Base-by-base conservation (phyloP, 1,140 invertebrate genomes). In the Papilio helenus region DNA sequence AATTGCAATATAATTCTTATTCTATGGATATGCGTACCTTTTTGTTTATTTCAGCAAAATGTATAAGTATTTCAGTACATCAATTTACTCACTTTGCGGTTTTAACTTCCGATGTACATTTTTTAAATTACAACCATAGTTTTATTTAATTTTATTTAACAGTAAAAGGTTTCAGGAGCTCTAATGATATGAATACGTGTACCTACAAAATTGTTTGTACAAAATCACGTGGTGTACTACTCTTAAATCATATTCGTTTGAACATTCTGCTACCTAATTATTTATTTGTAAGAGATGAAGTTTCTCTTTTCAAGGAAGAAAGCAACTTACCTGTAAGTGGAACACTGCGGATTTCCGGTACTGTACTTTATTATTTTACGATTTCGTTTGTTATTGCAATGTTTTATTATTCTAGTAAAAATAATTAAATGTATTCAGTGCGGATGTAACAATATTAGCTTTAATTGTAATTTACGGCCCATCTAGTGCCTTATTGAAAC, bases 381-480 rank as follows among this genome's bases (percentile, higher is more conserved):
- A 14, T 61, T 61, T 61, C 16, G 26, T 16, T 16, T 23, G 7
- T 10, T 58, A 58, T 58, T 26, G 8, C 5, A 7, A 39, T 39
- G n/a, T 20, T 23, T 23, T 20, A n/a, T 58, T 46, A 39, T 39
- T 39, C 34, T 8, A 8, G 5, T 39, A 39, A 7, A 49, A 18
- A 5, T 5, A 3, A 49, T 61, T 61, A 73, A 73, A 73, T 49
- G 29, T 34, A 58, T 58, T 49, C 73, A 58, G 49, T 82, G 79
- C 82, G 12, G 83, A 81, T 86, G 84, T 82, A 84, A 88, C 79
- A 29, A 78, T 91, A 58, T 55, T 89, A 91, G 92, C 92, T 93
- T 93, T 93, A 93, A 92, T 80, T 80, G 87, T 86, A 92, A 92
- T 89, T 71, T 88, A 88, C 81, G 90, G 92, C 92, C 91, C 92